Evolutionary conservation across 2,797 vertebrate genomes (phyloP).

Genomic region (Kryptopterus vitreolus): DNA sequence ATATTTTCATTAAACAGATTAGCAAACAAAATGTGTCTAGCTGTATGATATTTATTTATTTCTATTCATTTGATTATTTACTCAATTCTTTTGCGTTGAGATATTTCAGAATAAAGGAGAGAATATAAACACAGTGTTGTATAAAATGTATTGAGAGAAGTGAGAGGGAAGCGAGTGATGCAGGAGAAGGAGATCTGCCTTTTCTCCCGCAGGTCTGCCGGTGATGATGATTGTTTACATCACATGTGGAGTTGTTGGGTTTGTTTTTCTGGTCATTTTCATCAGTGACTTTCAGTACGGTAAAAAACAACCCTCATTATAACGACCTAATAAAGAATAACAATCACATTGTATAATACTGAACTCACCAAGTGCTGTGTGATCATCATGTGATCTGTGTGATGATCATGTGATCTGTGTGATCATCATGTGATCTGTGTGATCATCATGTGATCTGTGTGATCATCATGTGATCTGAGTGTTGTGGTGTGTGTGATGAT

Average conservation of each 20-base stretch:
- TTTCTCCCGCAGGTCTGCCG: constrained; percentile 16
- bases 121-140: background rate
- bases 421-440: too few relatives aligned
- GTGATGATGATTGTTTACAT: constrained; percentile 10
- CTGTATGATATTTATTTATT: background rate
- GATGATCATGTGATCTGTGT: too few relatives aligned
- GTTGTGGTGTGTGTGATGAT: too few relatives aligned
- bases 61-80: background rate
- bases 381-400: too few relatives aligned
- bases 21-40: background rate
- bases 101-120: background rate
- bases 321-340: background rate
- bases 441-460: too few relatives aligned
- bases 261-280: constrained; percentile 27
- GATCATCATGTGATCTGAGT: too few relatives aligned
- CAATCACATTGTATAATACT: too few relatives aligned
- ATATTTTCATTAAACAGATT: background rate
- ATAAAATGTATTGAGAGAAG: background rate
- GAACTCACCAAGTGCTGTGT: too few relatives aligned
- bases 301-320: constrained; percentile 6
- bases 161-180: too few relatives aligned
- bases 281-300: constrained; percentile 30
- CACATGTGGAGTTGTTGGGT: constrained; percentile 6
- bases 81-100: background rate
- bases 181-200: background rate